phyloP scores from a whole-genome alignment of 2,113 vertebrate species.

The Hypocryptadius cinnamomeus region DNA sequence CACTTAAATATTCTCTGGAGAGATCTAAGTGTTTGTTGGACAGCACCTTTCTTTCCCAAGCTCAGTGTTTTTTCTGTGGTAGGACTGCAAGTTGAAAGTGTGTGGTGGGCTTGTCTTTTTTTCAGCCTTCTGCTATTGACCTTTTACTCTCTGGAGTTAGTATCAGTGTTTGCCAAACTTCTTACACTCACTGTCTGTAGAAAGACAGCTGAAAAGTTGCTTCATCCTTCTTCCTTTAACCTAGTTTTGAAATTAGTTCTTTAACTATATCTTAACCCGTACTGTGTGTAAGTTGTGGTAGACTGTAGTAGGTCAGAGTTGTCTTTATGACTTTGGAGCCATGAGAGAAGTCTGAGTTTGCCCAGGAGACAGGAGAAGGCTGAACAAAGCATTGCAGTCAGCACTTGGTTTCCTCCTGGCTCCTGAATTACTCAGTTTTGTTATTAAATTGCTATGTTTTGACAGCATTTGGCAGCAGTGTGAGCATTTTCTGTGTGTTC shows the following conservation, averaged over 20 bases:
- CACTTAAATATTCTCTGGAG: neutral
- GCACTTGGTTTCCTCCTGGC: neutral
- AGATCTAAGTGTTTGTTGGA: neutral
- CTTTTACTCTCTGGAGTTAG: neutral
- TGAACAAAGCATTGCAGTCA: neutral
- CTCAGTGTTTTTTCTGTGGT: neutral
- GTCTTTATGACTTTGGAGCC: neutral
- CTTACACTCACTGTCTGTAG: neutral
- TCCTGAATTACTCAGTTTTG: neutral
- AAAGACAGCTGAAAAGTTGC: slow-evolving; percentile 20
- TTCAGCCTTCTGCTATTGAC: neutral
- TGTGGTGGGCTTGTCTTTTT: neutral
- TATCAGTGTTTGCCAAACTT: neutral
- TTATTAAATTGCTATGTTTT: neutral
- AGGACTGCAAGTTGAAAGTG: neutral
- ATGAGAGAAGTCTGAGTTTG: neutral
- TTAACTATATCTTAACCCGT: neutral
- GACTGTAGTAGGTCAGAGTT: neutral
- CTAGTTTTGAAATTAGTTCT: slow-evolving; percentile 25
- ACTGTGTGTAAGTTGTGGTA: neutral
- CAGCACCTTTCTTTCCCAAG: neutral
- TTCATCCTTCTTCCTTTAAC: slow-evolving; percentile 21
- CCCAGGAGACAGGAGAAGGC: neutral
- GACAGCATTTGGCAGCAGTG: neutral
- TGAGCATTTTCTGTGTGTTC: neutral